Evolutionary conservation across 1,140 invertebrate species (phyloP).

Genomic region (Drosophila persimilis): DNA sequence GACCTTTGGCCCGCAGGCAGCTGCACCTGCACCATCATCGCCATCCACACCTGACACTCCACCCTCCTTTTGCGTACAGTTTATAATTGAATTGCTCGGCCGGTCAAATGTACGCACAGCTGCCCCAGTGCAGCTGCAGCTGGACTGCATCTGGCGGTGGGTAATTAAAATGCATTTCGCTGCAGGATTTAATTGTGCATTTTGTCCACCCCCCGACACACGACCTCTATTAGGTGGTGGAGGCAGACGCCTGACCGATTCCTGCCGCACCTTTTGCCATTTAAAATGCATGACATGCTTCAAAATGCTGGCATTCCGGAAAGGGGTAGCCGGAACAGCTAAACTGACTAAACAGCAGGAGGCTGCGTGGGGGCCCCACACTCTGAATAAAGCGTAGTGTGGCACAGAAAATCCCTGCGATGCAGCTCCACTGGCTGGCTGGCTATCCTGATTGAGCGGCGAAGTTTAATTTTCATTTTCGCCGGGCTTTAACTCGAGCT

Average conservation of each 20-base stretch:
- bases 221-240: constrained; percentile 2
- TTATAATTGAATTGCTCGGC: constrained; percentile 60
- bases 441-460: constrained; percentile 16
- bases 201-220: not conserved
- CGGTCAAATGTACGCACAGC: constrained; percentile 31
- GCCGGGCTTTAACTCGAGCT: constrained; percentile 31
- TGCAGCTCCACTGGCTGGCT: constrained; percentile 13
- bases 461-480: constrained; percentile 64
- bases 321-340: too few species aligned
- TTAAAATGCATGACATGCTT: constrained; percentile 55
- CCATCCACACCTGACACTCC: constrained; percentile 19
- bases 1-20: constrained; percentile 58
- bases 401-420: constrained; percentile 7
- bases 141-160: constrained; percentile 5
- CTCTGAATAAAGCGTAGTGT: too few species aligned
- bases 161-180: constrained; percentile 60
- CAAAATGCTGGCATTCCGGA: constrained; percentile 24
- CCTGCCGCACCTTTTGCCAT: constrained; percentile 16
- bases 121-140: not conserved
- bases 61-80: not conserved
- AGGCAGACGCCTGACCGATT: not conserved
- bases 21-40: constrained; percentile 31
- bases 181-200: constrained; percentile 42
- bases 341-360: too few species aligned
- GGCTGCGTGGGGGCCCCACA: too few species aligned